Base-by-base conservation (phyloP, 2,113 vertebrate genomes). In the Ginglymostoma cirratum region DNA sequence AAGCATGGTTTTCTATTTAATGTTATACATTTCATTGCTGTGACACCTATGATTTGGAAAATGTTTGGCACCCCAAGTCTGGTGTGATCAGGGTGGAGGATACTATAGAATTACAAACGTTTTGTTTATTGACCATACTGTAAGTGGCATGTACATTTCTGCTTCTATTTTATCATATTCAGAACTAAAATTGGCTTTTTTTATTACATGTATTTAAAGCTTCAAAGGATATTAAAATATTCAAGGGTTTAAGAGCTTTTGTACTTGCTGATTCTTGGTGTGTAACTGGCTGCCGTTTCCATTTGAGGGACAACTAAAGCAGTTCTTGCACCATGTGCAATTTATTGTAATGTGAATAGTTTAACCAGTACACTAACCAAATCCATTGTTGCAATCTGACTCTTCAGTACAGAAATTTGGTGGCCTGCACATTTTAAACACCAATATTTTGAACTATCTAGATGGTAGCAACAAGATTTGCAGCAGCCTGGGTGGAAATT, bases 141-240 rank as follows among this genome's bases (percentile, higher is more conserved):
- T 93, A 93, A 92, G 89, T 93, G 89, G 61, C 42, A 34, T 93
- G 55, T 66, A 93, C 61, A 23, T 93, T 90, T 93, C 89, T 93
- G 34, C 66, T 66, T 38, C 89, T 38, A 93, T n/a, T 93, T 67
- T 42, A 93, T 93, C 66, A n/a, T 83, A 83, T 83, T 38, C 89
- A 66, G 55, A 61, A 38, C 65, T 66, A 45, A 65, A 89, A 93
- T 66, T 67, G 61, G 87, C 87, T n/a, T 90, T 27, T 61, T 61
- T 52, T 87, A 27, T 90, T 52, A 61, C 34, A 27, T 90, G 87
- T 65, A 90, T 87, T 52, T 87, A 87, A 87, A 89, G 55, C 34
- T 90, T 12, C 30, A 90, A 61, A 90, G 30, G 86, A 89, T 90
- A 90, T 90, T 90, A 90, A 90, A 90, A 90, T 61, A 89, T 52